Percentiles rank a stretch among this genome's conserved stretches.
These are phyloP conservation scores for Ips nitidus DNA, from an alignment of 1,140 invertebrate species.

Conservation along the genomic window DNA sequence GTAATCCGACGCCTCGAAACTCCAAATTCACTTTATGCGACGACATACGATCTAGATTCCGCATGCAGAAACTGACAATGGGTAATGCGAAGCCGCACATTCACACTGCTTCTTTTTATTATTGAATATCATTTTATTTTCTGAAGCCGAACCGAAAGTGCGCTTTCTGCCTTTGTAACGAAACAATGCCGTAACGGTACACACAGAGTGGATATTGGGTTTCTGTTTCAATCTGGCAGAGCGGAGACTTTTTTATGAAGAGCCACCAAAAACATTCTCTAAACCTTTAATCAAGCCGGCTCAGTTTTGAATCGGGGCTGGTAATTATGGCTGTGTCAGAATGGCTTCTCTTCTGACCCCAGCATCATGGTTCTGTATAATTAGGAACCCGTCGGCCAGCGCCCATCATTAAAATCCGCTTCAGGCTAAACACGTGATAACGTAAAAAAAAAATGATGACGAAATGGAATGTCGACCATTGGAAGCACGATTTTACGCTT, in stretches of 20 bases:
- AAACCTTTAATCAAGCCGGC: conserved; percentile 5
- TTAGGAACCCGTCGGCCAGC: neutral
- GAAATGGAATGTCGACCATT: neutral
- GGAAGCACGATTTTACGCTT: neutral
- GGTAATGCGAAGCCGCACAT: neutral
- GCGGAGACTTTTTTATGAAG: neutral
- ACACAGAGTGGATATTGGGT: neutral
- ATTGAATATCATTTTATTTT: conserved; percentile 6
- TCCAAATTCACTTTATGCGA: conserved; percentile 5
- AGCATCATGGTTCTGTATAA: neutral
- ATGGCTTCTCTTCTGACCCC: neutral
- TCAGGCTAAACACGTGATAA: conserved; percentile 8
- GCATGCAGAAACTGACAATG: neutral
- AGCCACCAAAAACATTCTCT: neutral
- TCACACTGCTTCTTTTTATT: conserved; percentile 6
- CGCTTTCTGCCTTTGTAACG: neutral
- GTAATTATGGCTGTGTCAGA: neutral
- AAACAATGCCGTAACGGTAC: neutral
- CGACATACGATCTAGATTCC: neutral
- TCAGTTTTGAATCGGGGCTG: neutral
- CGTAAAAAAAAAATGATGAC: conserved; percentile 1
- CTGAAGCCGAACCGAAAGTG: neutral
- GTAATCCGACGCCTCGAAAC: conserved; percentile 7
- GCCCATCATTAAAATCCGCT: conserved; percentile 1
- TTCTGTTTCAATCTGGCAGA: neutral